phyloP scores from a whole-genome alignment of 2,888 invertebrate species.

The Argyra leucocephala region DNA sequence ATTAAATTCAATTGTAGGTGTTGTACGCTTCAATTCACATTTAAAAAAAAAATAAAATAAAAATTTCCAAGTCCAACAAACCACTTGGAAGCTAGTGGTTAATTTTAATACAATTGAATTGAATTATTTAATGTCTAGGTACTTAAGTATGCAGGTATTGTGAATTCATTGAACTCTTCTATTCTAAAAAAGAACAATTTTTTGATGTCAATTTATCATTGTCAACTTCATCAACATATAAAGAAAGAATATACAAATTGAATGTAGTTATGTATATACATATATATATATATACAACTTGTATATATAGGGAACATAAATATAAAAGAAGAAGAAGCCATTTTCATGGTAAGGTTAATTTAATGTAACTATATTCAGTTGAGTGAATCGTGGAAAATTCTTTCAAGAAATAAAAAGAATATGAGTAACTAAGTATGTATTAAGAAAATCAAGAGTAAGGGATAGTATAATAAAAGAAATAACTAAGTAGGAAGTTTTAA shows the following conservation, averaged over 20 bases:
- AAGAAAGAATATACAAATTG: too few relatives aligned
- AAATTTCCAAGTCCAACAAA: too few relatives aligned
- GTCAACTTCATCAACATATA: neutral
- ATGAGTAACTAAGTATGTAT: too few relatives aligned
- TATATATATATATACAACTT: neutral
- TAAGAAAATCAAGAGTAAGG: too few relatives aligned
- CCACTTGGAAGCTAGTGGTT: too few relatives aligned
- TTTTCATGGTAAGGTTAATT: conserved; percentile 1
- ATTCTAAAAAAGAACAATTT: neutral
- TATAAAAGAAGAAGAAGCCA: neutral
- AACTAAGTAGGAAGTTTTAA: too few relatives aligned
- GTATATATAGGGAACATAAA: neutral
- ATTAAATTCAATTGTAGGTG: neutral
- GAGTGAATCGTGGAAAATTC: neutral
- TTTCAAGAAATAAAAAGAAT: too few relatives aligned
- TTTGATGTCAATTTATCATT: neutral
- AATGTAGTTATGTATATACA: too few relatives aligned
- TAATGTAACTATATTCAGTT: neutral
- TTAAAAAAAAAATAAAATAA: neutral
- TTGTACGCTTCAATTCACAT: neutral
- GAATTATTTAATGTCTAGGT: too few relatives aligned
- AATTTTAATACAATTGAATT: too few relatives aligned
- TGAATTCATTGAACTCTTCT: neutral
- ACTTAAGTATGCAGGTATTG: neutral
- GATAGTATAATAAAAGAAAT: too few relatives aligned